Evolutionary conservation across 37 sponge, comb jelly and placozoan species (phyloP), one percentile per base, ranked within the genome.

Genomic region (Halichondria panicea): DNA sequence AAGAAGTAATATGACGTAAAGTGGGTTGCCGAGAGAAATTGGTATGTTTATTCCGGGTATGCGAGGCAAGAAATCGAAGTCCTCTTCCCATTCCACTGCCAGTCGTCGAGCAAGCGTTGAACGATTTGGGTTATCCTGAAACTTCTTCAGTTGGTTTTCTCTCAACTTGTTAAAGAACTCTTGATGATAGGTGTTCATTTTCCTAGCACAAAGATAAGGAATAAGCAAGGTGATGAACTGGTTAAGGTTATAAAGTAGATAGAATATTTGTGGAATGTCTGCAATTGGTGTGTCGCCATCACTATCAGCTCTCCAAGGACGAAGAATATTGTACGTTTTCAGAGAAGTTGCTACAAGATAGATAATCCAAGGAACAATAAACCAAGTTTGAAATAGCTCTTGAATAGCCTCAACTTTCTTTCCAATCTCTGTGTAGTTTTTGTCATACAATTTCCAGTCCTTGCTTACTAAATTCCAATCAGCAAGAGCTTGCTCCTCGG

Each of bases 351-450:
- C 41, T n/a, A 72, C 57, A 19, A 72, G 5, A 32, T 55, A 72
- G 18, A 57, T 72, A 37, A 72, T 56, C 73, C 73, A 72, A 18
- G 73, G 73, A 18, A 72, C 8, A 15, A 56, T 72, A 36, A 72
- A 72, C 73, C 73, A 72, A 5, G 58, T 72, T 38, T 72, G 58
- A 55, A 72, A 72, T 7, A 57, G 56, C 25, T 56, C 38, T 22
- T 54, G 34, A 9, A 57, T 57, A 31, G 1, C 25, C 8, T 54
- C 40, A 32, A 72, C 57, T 0, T 36, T 24, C 18, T 57, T 6
- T 2, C 73, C 73, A 72, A 36, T 55, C n/a, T 72, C 22, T 13
- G 35, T 4, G n/a, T 72, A 72, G n/a, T 36, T 38, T 7, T 3
- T 19, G 8, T 40, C 38, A 6, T 32, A n/a, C 18, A 37, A 21